phyloP scores from a whole-genome alignment of 2,888 invertebrate species.

The Thyatira batis region DNA sequence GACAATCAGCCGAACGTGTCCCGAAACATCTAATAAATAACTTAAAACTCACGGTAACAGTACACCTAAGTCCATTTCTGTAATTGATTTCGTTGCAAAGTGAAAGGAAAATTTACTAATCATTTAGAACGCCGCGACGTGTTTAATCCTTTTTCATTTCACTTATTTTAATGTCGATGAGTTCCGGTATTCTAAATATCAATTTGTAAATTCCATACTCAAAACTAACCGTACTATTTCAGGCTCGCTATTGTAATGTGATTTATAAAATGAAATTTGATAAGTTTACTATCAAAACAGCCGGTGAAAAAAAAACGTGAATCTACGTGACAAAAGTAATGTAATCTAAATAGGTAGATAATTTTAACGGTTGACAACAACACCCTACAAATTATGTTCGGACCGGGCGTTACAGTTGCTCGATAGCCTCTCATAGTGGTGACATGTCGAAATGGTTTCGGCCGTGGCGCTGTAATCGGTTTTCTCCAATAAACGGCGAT shows the following conservation, averaged over 20 bases:
- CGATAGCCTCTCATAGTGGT: slow-evolving; percentile 39
- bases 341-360: not conserved
- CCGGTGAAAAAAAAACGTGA: not conserved
- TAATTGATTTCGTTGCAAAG: slow-evolving; percentile 43
- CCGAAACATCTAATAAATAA: slow-evolving; percentile 12
- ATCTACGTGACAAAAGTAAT: not conserved
- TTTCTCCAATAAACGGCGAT: slow-evolving; percentile 82
- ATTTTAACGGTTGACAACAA: not conserved
- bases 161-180: slow-evolving; percentile 4
- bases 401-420: not conserved
- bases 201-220: not conserved
- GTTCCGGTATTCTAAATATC: not conserved
- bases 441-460: slow-evolving; percentile 77
- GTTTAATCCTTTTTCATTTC: slow-evolving; percentile 26
- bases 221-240: not conserved
- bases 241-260: not conserved
- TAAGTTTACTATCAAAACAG: not conserved
- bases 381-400: not conserved
- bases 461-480: slow-evolving; percentile 76
- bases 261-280: not conserved
- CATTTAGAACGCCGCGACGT: slow-evolving; percentile 12
- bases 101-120: slow-evolving; percentile 31
- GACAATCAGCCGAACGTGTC: slow-evolving; percentile 3
- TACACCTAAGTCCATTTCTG: slow-evolving; percentile 44
- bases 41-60: slow-evolving; percentile 33